Conservation (phyloP, 2,888 invertebrate species). For the Eristalis arbustorum region DNA sequence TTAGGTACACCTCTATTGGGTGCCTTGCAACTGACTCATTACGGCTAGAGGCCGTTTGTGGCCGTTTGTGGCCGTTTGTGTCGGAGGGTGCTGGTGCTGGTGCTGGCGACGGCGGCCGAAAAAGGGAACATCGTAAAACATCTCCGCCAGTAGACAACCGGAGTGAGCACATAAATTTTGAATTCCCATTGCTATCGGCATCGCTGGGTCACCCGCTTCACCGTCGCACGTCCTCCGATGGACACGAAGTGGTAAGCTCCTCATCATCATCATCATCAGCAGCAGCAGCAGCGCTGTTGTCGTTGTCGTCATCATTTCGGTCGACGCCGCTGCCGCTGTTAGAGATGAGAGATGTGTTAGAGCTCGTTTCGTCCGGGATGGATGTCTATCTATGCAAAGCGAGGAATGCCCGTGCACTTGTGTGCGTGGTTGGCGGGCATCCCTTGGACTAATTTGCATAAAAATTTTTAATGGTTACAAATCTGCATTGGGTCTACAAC, state of each 20-base stretch:
- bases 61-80: neutral
- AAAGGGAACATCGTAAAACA: slow-evolving; percentile 44
- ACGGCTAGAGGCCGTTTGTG: neutral
- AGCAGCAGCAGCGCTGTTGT: neutral
- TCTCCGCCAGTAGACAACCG: slow-evolving; percentile 49
- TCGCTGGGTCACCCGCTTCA: neutral
- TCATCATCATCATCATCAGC: neutral
- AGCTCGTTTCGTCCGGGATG: slow-evolving; percentile 4
- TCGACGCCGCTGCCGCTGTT: slow-evolving; percentile 21
- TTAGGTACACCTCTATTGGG: slow-evolving; percentile 35
- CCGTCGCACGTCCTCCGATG: neutral
- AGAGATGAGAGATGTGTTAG: slow-evolving; percentile 17
- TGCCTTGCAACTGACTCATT: neutral
- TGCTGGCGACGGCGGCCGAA: slow-evolving; percentile 1
- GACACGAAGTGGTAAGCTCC: neutral
- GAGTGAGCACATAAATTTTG: slow-evolving; percentile 56
- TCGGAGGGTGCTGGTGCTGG: neutral
- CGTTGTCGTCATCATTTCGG: slow-evolving; percentile 10
- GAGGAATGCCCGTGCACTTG: neutral
- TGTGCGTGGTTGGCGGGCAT: slow-evolving; percentile 30
- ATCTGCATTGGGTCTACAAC: slow-evolving; percentile 49
- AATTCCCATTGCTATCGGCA: slow-evolving; percentile 63
- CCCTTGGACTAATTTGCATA: slow-evolving; percentile 66
- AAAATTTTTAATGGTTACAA: slow-evolving; percentile 63
- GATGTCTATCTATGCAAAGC: neutral